A percentile compares a stretch with the other conserved stretches of the same genome.
Evolutionary conservation across 2,797 vertebrate genomes (phyloP).

Genomic region (Muscicapa striata): DNA sequence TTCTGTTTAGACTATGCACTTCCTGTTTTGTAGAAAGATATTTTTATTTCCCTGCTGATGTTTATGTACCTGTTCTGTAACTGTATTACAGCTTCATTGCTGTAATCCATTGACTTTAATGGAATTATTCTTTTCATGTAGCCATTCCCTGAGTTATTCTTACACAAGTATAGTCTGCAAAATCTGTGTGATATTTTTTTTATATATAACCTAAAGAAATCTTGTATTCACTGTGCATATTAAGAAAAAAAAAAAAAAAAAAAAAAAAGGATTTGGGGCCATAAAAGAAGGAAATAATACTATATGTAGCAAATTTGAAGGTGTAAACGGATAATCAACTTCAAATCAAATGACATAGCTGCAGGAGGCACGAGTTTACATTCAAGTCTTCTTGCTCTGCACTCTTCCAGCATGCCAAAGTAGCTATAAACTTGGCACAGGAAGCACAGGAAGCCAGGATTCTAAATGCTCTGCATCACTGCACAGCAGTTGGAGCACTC

Average conservation of each 20-base stretch:
- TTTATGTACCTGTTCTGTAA: slow-evolving; percentile 19
- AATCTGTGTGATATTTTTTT: not conserved
- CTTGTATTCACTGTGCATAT: not conserved
- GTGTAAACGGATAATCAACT: not conserved
- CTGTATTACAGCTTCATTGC: not conserved
- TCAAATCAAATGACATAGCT: not conserved
- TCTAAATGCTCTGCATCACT: not conserved
- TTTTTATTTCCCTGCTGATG: slow-evolving; percentile 3
- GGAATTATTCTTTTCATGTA: not conserved
- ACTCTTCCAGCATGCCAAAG: not conserved
- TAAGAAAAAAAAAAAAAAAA: not conserved
- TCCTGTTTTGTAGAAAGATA: not conserved
- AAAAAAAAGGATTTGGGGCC: not conserved
- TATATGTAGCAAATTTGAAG: not conserved
- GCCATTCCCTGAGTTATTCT: not conserved
- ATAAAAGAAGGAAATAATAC: not conserved
- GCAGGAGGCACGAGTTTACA: not conserved
- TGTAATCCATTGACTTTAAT: slow-evolving; percentile 15
- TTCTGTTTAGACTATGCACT: not conserved
- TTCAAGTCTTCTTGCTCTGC: not conserved
- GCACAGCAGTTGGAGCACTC: not conserved
- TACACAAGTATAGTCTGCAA: not conserved
- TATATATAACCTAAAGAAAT: not conserved
- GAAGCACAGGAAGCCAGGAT: not conserved
- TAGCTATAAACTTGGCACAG: not conserved